These are phyloP conservation scores for Semicossyphus pulcher DNA, from an alignment of 2,113 vertebrate genomes.

Conservation along the genomic window DNA sequence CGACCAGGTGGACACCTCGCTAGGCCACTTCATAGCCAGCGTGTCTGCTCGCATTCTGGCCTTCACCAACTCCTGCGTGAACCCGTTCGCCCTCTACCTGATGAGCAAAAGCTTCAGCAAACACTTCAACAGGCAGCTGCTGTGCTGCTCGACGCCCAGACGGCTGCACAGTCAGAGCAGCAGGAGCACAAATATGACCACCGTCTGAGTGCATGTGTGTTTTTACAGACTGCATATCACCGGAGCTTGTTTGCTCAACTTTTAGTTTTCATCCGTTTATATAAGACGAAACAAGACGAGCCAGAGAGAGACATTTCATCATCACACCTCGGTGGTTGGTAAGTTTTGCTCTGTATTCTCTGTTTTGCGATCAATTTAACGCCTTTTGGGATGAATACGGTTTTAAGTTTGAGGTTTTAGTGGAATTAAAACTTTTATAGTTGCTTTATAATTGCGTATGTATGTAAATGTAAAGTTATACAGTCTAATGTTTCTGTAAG, in stretches of 20 bases:
- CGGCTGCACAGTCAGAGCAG: conserved; percentile 55
- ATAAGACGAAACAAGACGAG: no score
- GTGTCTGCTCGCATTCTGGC: conserved; percentile 93
- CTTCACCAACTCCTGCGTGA: conserved; percentile 95
- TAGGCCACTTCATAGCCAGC: conserved; percentile 90
- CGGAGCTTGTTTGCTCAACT: no score
- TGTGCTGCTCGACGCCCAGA: conserved; percentile 82
- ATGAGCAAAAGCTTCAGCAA: conserved; percentile 96
- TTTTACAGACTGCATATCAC: background rate
- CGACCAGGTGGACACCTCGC: conserved; percentile 90
- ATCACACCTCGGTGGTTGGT: no score
- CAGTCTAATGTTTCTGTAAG: no score
- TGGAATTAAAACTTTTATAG: no score
- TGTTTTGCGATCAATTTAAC: no score
- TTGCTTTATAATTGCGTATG: no score
- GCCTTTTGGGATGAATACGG: no score
- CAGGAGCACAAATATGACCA: conserved; percentile 55
- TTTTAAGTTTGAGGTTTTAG: no score
- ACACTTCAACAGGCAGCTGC: conserved; percentile 92
- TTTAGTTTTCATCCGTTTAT: background rate
- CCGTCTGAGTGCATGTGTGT: conserved; percentile 30
- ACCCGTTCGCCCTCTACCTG: conserved; percentile 95
- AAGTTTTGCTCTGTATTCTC: no score
- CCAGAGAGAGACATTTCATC: no score
- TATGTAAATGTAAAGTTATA: no score